Conservation (phyloP, 2,888 invertebrate genomes). For the Gryllus longicercus region DNA sequence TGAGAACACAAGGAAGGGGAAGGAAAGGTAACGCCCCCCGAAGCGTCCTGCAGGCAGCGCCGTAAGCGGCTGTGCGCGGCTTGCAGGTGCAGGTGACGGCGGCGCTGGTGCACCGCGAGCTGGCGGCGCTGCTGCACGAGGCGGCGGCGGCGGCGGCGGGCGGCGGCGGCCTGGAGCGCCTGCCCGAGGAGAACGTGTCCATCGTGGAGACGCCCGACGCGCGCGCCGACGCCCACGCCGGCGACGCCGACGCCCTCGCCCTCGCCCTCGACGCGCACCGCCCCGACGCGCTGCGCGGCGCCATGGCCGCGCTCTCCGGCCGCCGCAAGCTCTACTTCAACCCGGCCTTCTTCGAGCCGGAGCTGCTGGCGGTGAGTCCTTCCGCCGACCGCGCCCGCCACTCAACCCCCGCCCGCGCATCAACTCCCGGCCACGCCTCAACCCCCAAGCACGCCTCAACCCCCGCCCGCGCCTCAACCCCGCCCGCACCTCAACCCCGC, state of each 20-base stretch:
- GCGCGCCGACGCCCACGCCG: conserved; percentile 58
- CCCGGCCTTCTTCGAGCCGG: conserved; percentile 87
- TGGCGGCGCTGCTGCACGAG: conserved; percentile 50
- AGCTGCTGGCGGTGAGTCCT: conserved; percentile 68
- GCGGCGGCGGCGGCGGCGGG: conserved; percentile 44
- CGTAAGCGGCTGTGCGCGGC: too few relatives aligned
- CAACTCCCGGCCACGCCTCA: too few relatives aligned
- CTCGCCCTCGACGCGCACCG: conserved; percentile 39
- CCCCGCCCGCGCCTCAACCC: too few relatives aligned
- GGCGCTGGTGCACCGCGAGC: conserved; percentile 65
- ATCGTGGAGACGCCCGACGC: conserved; percentile 75
- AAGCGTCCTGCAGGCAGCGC: too few relatives aligned
- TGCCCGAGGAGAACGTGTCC: conserved; percentile 81
- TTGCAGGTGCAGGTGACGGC: conserved; percentile 59
- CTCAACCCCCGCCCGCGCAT: too few relatives aligned
- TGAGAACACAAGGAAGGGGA: too few relatives aligned
- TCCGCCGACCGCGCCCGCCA: too few relatives aligned
- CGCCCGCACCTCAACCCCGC: too few relatives aligned
- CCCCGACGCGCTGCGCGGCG: conserved; percentile 58
- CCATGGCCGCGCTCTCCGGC: conserved; percentile 57
- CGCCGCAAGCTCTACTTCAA: conserved; percentile 82
- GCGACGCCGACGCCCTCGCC: conserved; percentile 41
- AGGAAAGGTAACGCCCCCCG: too few relatives aligned
- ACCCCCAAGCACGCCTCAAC: too few relatives aligned
- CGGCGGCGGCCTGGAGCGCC: conserved; percentile 57